phyloP scores from a whole-genome alignment of 1,140 invertebrate species.

The Drosophila lacteicornis region DNA sequence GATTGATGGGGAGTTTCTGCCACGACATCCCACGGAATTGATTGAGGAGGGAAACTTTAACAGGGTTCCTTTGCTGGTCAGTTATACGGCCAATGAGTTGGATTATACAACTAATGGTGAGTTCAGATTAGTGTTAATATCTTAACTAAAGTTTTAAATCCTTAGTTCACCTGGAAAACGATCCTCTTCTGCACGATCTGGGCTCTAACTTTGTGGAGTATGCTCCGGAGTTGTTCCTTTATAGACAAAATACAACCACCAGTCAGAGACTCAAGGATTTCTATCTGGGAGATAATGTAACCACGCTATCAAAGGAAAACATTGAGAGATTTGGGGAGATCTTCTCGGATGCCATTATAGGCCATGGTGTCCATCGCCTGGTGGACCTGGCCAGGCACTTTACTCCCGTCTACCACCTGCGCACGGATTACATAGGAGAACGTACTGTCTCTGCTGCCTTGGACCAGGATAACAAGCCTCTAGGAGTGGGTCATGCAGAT shows the following conservation, averaged over 20 bases:
- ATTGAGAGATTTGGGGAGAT: slow-evolving; percentile 56
- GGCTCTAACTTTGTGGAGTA: slow-evolving; percentile 60
- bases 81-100: slow-evolving; percentile 88
- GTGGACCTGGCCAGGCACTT: slow-evolving; percentile 85
- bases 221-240: slow-evolving; percentile 73
- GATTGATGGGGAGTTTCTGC: slow-evolving; percentile 62
- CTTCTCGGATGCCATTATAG: slow-evolving; percentile 85
- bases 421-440: slow-evolving; percentile 83
- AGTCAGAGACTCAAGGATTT: slow-evolving; percentile 42
- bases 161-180: slow-evolving; percentile 55
- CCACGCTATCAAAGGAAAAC: slow-evolving; percentile 30
- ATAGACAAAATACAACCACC: slow-evolving; percentile 52
- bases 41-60: slow-evolving; percentile 86
- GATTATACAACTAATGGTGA: slow-evolving; percentile 86
- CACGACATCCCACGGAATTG: slow-evolving; percentile 85
- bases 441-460: slow-evolving; percentile 29
- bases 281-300: slow-evolving; percentile 45
- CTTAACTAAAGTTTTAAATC: not conserved
- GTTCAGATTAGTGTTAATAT: not conserved
- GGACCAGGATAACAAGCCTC: slow-evolving; percentile 1
- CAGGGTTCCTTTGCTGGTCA: slow-evolving; percentile 88
- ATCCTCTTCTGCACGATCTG: slow-evolving; percentile 63
- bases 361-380: slow-evolving; percentile 85
- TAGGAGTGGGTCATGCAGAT: slow-evolving; percentile 87
- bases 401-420: slow-evolving; percentile 86